These are phyloP conservation scores for Eurystomus gularis DNA, from an alignment of 2,113 vertebrate genomes.

Conservation along the genomic window DNA sequence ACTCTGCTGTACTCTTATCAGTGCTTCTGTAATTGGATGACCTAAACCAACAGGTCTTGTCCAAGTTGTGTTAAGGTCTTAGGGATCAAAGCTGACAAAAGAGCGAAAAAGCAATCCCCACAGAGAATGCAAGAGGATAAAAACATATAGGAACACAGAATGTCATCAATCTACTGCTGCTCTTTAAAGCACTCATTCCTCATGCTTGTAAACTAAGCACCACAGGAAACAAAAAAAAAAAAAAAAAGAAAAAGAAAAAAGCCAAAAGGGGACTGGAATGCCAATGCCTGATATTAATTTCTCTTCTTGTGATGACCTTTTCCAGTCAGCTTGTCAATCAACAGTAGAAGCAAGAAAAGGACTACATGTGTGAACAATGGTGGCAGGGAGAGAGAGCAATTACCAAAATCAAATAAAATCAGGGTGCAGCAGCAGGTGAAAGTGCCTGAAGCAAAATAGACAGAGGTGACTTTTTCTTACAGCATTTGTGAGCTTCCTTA, in stretches of 20 bases:
- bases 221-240: neutral
- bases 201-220: neutral
- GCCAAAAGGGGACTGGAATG: neutral
- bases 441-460: neutral
- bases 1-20: neutral
- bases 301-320: neutral
- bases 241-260: neutral
- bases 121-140: neutral
- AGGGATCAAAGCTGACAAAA: neutral
- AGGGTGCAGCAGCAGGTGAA: neutral
- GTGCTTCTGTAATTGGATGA: neutral
- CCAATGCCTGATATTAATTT: neutral
- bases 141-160: neutral
- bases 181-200: neutral
- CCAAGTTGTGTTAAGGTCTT: neutral
- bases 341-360: neutral
- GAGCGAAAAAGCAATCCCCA: neutral
- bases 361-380: neutral
- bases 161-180: neutral
- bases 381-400: neutral
- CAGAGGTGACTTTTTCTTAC: neutral
- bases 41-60: neutral
- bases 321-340: neutral
- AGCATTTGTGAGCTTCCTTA: neutral
- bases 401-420: neutral